Evolutionary conservation across 2,888 invertebrate species (phyloP).

Genomic region (Tolmerus cingulatus): DNA sequence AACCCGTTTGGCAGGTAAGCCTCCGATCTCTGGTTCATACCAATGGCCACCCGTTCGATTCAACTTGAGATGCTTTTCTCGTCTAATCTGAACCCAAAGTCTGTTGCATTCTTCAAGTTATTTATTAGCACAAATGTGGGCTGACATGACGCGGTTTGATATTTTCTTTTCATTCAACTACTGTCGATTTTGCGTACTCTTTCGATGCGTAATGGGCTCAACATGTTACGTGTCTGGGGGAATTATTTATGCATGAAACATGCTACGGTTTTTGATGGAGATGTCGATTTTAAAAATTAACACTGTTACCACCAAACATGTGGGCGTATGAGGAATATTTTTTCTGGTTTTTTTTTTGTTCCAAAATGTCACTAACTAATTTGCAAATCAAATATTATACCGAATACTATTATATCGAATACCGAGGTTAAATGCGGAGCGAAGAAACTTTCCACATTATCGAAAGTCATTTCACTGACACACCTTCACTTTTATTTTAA

Average conservation of each 20-base stretch:
- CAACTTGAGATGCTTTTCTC: not conserved
- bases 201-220: not conserved
- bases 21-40: not conserved
- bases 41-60: not conserved
- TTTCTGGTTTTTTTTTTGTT: not conserved
- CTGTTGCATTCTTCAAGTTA: slow-evolving; percentile 5
- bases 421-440: not conserved
- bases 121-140: not conserved
- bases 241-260: not conserved
- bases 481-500: not conserved
- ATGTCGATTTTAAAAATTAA: not conserved
- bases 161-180: not conserved
- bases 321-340: not conserved
- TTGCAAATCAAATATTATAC: not conserved
- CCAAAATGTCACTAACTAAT: not conserved
- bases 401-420: not conserved
- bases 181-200: not conserved
- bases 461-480: not conserved
- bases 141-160: not conserved
- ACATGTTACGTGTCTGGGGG: not conserved
- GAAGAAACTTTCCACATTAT: not conserved
- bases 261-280: not conserved
- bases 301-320: not conserved
- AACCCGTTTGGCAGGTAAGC: slow-evolving; percentile 9
- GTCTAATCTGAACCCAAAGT: not conserved